These are phyloP conservation scores for Lamellibrachia columna DNA, from an alignment of 2,888 invertebrate genomes.

Conservation along the genomic window DNA sequence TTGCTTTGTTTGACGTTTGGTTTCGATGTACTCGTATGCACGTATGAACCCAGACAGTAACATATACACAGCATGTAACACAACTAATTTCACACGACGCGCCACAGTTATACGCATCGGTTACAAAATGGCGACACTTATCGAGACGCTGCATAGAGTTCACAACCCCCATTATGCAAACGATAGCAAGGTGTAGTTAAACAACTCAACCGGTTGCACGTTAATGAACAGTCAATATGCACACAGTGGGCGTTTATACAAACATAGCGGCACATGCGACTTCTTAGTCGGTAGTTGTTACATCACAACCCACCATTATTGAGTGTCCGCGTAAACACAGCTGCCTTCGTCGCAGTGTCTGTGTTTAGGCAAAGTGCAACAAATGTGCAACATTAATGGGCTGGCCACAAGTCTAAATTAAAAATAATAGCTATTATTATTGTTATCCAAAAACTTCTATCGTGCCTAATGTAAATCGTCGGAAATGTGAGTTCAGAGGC, in stretches of 20 bases:
- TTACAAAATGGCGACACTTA: neutral
- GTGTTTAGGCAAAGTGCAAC: neutral
- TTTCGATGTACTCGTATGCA: too few relatives aligned
- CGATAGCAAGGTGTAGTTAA: neutral
- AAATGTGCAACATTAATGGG: neutral
- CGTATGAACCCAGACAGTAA: too few relatives aligned
- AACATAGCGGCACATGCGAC: neutral
- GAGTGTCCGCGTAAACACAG: neutral
- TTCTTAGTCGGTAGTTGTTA: neutral
- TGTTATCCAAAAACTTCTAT: too few relatives aligned
- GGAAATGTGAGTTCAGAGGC: too few relatives aligned
- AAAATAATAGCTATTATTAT: too few relatives aligned
- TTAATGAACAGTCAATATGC: neutral
- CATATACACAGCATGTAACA: too few relatives aligned
- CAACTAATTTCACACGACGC: too few relatives aligned
- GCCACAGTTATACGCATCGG: too few relatives aligned
- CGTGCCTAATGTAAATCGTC: too few relatives aligned
- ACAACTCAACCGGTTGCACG: neutral
- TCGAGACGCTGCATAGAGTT: neutral
- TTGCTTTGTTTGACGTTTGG: too few relatives aligned
- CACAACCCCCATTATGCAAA: neutral
- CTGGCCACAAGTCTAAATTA: too few relatives aligned
- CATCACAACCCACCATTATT: neutral
- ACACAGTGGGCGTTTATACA: neutral
- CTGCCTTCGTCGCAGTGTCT: neutral